These are phyloP conservation scores for Micrasema longulum DNA, from an alignment of 1,140 invertebrate species.

Conservation along the genomic window DNA sequence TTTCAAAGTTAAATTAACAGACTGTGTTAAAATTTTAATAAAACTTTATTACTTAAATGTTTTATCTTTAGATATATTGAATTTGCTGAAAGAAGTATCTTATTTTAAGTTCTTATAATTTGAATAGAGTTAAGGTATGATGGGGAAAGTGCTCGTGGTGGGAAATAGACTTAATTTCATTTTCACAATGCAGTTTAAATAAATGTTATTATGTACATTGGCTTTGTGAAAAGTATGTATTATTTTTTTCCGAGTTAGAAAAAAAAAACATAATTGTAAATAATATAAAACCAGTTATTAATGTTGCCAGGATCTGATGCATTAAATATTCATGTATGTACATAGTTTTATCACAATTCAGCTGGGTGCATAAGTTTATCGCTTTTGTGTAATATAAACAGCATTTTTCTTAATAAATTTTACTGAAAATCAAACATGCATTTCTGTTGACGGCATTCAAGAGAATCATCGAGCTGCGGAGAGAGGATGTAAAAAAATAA, in stretches of 20 bases:
- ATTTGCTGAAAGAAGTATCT: no score
- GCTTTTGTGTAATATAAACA: slow-evolving; percentile 53
- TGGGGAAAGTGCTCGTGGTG: no score
- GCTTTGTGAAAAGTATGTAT: slow-evolving; percentile 31
- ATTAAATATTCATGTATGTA: slow-evolving; percentile 46
- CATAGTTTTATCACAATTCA: slow-evolving; percentile 50
- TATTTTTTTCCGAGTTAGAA: slow-evolving; percentile 10
- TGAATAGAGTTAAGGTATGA: no score
- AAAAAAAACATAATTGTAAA: slow-evolving; percentile 18
- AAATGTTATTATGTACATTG: background rate
- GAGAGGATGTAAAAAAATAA: no score
- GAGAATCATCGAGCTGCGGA: no score
- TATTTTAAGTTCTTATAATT: no score
- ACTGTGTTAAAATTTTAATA: no score
- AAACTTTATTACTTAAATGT: no score
- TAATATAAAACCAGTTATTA: slow-evolving; percentile 27
- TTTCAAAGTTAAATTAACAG: no score
- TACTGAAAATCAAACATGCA: slow-evolving; percentile 39
- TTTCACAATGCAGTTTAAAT: no score
- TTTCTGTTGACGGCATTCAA: slow-evolving; percentile 9
- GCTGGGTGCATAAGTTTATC: slow-evolving; percentile 49
- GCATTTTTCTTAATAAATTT: slow-evolving; percentile 52
- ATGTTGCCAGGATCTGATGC: slow-evolving; percentile 37
- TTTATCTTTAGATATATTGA: no score
- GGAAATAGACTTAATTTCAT: no score